Conservation (phyloP, 2,888 invertebrate genomes). For the Monoplex corrugatus region DNA sequence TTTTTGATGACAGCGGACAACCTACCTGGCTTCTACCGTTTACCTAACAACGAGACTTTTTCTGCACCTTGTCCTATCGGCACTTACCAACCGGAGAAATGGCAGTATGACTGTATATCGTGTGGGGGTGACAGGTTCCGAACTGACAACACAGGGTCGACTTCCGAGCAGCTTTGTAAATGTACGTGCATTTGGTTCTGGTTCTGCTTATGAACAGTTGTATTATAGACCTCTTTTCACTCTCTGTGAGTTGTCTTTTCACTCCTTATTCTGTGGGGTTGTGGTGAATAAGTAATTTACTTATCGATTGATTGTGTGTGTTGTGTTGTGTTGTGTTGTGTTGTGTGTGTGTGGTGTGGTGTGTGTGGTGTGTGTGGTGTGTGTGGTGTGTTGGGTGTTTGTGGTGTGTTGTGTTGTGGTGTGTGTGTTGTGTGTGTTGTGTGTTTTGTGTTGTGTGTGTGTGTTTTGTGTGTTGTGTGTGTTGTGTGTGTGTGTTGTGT, state of each 20-base stretch:
- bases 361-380: too few relatives aligned
- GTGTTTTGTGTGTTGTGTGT: slow-evolving; percentile 5
- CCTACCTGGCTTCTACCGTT: slow-evolving; percentile 51
- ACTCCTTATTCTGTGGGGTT: too few relatives aligned
- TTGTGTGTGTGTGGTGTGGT: neutral
- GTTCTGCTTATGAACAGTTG: too few relatives aligned
- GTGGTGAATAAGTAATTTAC: too few relatives aligned
- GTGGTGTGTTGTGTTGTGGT: slow-evolving; percentile 13
- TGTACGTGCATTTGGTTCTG: slow-evolving; percentile 55
- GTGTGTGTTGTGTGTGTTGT: too few relatives aligned
- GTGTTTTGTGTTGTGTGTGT: neutral
- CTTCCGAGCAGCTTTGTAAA: slow-evolving; percentile 50
- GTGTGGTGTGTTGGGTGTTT: neutral
- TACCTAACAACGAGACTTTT: slow-evolving; percentile 46
- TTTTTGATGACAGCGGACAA: slow-evolving; percentile 59
- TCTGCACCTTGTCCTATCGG: slow-evolving; percentile 54
- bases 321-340: neutral
- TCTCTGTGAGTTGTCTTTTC: too few relatives aligned
- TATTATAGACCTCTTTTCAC: too few relatives aligned
- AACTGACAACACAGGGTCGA: slow-evolving; percentile 51
- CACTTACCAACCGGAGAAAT: slow-evolving; percentile 53
- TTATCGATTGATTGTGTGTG: too few relatives aligned
- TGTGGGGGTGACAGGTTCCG: slow-evolving; percentile 53
- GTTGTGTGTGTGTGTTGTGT: slow-evolving; percentile 13
- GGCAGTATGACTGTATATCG: slow-evolving; percentile 52